A percentile compares a stretch with the other conserved stretches of the same genome.
phyloP scores from a whole-genome alignment of 2,113 vertebrate species.

The Larimichthys crocea region DNA sequence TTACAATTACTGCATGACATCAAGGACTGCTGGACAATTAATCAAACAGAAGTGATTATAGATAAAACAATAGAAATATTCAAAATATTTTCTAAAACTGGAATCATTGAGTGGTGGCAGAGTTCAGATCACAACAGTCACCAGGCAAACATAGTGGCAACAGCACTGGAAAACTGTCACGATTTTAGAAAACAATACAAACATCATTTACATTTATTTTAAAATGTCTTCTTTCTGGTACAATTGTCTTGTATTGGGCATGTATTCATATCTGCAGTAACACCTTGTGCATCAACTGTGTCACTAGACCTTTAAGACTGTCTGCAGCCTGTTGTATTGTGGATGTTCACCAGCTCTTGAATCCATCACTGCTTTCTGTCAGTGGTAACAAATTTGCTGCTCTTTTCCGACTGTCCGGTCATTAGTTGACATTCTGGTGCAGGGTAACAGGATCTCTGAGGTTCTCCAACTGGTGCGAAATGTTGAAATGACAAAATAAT shows the following conservation, averaged over 20 bases:
- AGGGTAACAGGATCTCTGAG: slow-evolving; percentile 86
- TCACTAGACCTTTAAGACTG: slow-evolving; percentile 35
- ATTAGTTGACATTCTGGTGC: slow-evolving; percentile 83
- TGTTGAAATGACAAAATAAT: slow-evolving; percentile 94
- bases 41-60: no score
- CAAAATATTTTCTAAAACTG: background rate
- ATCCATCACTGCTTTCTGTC: slow-evolving; percentile 82
- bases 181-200: background rate
- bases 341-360: slow-evolving; percentile 60
- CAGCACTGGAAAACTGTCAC: background rate
- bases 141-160: no score
- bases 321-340: slow-evolving; percentile 45
- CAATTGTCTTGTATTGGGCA: background rate
- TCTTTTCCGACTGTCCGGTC: slow-evolving; percentile 76
- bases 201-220: background rate
- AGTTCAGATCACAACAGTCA: background rate
- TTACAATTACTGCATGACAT: no score
- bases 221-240: background rate
- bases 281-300: slow-evolving; percentile 23
- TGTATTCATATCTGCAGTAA: slow-evolving; percentile 14
- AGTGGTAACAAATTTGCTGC: slow-evolving; percentile 79
- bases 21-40: no score
- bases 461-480: slow-evolving; percentile 88
- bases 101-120: no score
- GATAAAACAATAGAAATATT: no score